Evolutionary conservation across 1,140 invertebrate genomes (phyloP), one percentile per base, ranked within the genome.

Genomic region (Leptoteleia sp.): DNA sequence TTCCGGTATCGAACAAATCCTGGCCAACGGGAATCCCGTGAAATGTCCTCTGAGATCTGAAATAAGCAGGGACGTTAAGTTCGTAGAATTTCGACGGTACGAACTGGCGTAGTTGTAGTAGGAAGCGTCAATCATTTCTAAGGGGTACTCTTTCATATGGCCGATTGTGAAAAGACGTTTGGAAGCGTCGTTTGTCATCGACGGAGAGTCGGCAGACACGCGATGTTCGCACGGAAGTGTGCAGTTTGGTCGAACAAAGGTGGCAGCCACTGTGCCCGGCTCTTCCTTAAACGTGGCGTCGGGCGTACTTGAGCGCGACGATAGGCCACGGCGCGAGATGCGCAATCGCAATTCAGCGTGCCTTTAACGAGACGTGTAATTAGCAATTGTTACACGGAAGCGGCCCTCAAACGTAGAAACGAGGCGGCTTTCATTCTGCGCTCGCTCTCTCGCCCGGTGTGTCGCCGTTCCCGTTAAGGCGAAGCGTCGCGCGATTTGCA

Each of bases 301-400:
- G 31, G 33, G 40, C 40, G 47, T 55, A 62, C 33, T 62, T 40
- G 57, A 33, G 31, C 17, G 33, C 37, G 19, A 54, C 37, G 55
- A 64, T 67, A 65, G 37, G 35, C 40, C 9, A 54, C 17, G 50
- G 47, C 9, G 38, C 37, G 12, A 72, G 55, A 72, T 67, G 76
- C 59, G 59, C 62, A 73, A 79, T 73, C 70, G 59, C 62, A 79
- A 79, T 79, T 73, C 52, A 73, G 64, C 50, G 48, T 33, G 61
- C 62, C 45, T 55, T 73, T 79, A 79, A 79, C 76, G 62, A 79
- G 76, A 79, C 68, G 70, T 73, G 62, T 79, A 79, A 73, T 79
- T 75, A 79, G 71, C 64, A 75, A 79, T 79, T 79, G 71, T 79
- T 75, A 71, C 50, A 71, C 71, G 65, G 65, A 80, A 76, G 72